Conservation (phyloP, 1,140 invertebrate species). For the Ceratina australensis region DNA sequence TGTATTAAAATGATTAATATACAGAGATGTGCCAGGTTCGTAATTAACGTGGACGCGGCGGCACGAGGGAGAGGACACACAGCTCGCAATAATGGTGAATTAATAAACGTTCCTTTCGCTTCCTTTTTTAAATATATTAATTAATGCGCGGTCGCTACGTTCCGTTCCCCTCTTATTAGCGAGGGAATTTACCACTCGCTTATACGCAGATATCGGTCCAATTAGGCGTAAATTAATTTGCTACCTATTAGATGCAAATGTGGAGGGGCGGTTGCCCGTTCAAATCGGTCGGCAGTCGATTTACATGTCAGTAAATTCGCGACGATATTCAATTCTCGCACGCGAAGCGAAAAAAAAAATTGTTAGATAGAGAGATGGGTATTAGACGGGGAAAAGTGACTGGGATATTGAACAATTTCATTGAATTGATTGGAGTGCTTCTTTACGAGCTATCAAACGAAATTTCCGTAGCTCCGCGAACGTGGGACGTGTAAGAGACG, state of each 20-base stretch:
- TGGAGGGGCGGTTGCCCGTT: too few relatives aligned
- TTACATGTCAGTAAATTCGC: background rate
- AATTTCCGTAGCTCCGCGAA: background rate
- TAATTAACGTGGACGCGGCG: constrained; percentile 5
- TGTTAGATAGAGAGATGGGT: too few relatives aligned
- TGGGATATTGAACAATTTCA: background rate
- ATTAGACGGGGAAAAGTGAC: too few relatives aligned
- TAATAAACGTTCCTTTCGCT: background rate
- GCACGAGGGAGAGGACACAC: too few relatives aligned
- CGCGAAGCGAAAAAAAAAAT: too few relatives aligned
- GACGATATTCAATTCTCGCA: too few relatives aligned
- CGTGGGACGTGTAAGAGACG: too few relatives aligned
- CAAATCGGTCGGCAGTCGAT: background rate
- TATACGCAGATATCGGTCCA: background rate
- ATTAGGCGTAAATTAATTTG: constrained; percentile 24
- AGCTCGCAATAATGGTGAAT: background rate
- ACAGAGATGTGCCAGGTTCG: background rate
- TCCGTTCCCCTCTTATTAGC: background rate
- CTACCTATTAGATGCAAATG: background rate
- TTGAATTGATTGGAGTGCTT: background rate
- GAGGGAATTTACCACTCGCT: background rate
- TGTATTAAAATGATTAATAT: constrained; percentile 35
- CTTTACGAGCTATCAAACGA: background rate
- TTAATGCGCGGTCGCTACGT: background rate
- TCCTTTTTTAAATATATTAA: constrained; percentile 7